Evolutionary conservation across 2,888 invertebrate species (phyloP).

Genomic region (Drosophila pegasa): DNA sequence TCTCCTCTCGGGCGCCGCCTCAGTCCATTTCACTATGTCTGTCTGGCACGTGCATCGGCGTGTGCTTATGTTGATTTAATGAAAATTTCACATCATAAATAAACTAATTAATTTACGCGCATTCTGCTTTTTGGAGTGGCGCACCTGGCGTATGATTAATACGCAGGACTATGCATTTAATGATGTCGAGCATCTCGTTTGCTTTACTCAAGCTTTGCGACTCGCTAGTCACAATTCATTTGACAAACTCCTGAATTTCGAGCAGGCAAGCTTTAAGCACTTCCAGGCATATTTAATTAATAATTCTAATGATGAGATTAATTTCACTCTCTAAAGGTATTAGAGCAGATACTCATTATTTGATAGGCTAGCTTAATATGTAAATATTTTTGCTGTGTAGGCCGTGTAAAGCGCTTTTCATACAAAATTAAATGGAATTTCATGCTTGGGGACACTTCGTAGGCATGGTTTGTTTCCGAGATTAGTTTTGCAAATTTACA

Average conservation of each 20-base stretch:
- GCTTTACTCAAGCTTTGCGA: constrained; percentile 20
- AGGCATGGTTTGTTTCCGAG: neutral
- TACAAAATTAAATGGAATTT: constrained; percentile 5
- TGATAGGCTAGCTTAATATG: neutral
- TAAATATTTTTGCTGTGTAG: neutral
- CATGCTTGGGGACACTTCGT: neutral
- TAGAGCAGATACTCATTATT: neutral
- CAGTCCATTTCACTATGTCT: neutral
- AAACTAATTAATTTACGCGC: constrained; percentile 68
- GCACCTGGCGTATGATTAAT: constrained; percentile 78
- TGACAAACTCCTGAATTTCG: constrained; percentile 28
- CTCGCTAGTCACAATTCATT: constrained; percentile 39
- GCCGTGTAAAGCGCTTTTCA: neutral
- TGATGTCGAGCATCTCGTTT: constrained; percentile 18
- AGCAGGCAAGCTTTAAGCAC: constrained; percentile 1
- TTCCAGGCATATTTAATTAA: constrained; percentile 36
- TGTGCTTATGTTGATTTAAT: constrained; percentile 62
- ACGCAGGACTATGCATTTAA: constrained; percentile 39
- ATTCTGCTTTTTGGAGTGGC: constrained; percentile 15
- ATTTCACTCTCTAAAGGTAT: neutral
- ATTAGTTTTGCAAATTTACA: neutral
- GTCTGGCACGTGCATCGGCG: constrained; percentile 20
- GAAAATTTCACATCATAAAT: constrained; percentile 68
- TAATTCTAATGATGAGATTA: constrained; percentile 29
- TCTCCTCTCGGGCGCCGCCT: neutral